These are phyloP conservation scores for Archocentrus centrarchus DNA, from an alignment of 2,113 vertebrate species.

Conservation along the genomic window DNA sequence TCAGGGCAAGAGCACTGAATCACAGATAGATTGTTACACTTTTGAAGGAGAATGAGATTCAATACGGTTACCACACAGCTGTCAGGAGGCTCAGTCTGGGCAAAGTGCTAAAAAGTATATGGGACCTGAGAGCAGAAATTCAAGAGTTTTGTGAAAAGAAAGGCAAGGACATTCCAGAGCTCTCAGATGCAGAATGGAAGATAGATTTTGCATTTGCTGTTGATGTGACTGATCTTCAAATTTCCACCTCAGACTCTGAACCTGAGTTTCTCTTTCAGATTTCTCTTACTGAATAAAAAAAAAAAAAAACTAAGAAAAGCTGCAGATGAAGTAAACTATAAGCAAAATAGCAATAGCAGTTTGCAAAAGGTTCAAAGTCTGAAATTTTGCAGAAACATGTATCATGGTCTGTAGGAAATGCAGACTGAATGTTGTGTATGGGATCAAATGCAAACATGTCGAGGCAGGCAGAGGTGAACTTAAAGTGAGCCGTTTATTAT, in stretches of 20 bases:
- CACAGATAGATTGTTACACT: no score
- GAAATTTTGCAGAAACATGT: no score
- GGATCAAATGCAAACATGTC: no score
- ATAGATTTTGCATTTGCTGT: neutral
- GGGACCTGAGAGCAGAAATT: neutral
- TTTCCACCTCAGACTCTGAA: neutral
- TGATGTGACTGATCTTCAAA: neutral
- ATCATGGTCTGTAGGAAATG: no score
- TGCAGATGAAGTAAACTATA: neutral
- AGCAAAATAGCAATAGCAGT: neutral
- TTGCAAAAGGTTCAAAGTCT: no score
- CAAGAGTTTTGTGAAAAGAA: neutral
- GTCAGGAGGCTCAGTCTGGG: no score
- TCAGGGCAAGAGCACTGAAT: neutral
- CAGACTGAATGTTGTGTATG: no score
- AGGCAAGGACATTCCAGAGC: neutral
- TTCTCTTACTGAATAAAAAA: neutral
- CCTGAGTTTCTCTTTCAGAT: neutral
- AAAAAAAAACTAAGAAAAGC: neutral
- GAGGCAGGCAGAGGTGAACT: no score
- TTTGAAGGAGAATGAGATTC: no score
- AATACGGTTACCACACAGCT: no score
- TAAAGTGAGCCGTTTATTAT: no score
- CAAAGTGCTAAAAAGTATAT: neutral
- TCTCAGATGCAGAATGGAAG: neutral